A percentile compares a stretch with the other conserved stretches of the same genome.
phyloP scores from a whole-genome alignment of 2,888 invertebrate species.

The Hirtodrosophila cameraria region DNA sequence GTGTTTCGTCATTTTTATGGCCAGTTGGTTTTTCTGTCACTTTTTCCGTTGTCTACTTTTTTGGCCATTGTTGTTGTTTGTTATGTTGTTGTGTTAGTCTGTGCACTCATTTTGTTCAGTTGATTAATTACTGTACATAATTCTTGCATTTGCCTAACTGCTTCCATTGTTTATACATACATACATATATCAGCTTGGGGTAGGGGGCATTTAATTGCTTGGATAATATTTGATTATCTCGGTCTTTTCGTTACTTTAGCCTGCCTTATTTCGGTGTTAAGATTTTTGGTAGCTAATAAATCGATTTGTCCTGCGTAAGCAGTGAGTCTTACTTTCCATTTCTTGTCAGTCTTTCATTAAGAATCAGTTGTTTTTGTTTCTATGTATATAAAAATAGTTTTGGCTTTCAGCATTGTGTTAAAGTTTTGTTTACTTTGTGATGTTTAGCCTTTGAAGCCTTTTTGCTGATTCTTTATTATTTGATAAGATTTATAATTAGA shows the following conservation, averaged over 20 bases:
- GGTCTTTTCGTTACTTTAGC: conserved; percentile 7
- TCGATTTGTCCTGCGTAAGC: conserved; percentile 45
- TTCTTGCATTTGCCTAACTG: conserved; percentile 46
- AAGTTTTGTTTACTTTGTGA: too few relatives aligned
- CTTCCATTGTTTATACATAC: conserved; percentile 26
- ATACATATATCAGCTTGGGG: background rate
- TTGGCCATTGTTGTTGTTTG: conserved; percentile 2
- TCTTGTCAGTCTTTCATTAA: background rate
- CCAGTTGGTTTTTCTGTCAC: conserved; percentile 40
- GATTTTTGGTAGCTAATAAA: conserved; percentile 33
- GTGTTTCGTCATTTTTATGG: conserved; percentile 54
- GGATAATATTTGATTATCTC: conserved; percentile 57
- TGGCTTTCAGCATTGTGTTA: conserved; percentile 14
- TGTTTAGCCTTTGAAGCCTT: too few relatives aligned
- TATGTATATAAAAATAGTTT: too few relatives aligned
- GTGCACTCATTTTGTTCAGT: conserved; percentile 37
- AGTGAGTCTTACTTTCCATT: background rate
- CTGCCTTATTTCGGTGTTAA: background rate
- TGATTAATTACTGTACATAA: conserved; percentile 60
- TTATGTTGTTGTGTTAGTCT: conserved; percentile 6
- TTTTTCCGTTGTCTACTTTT: conserved; percentile 41
- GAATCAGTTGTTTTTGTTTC: background rate
- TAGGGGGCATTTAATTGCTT: conserved; percentile 40
- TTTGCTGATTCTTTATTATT: too few relatives aligned
- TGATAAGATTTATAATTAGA: too few relatives aligned